Evolutionary conservation across 2,797 vertebrate species (phyloP), one percentile per base, ranked within the genome.

Genomic region (Phoeniculus purpureus): DNA sequence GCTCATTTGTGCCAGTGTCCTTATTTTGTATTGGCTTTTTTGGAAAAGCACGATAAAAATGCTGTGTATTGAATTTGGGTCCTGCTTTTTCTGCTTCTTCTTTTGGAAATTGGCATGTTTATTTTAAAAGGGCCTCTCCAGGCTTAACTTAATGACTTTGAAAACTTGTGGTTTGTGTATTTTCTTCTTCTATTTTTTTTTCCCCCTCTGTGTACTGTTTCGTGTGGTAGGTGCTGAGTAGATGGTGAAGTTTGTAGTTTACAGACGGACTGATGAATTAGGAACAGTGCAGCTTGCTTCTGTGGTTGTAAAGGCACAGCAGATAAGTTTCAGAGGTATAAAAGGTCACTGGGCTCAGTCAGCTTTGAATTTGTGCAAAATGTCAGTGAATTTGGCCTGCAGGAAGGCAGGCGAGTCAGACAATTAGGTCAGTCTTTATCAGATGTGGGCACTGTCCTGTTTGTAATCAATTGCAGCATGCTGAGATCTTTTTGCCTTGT

Each of bases 41-140:
- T 78, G 82, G 92, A 76, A 87, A 89, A 85, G 85, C 73, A 76
- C 56, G 73, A 43, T 78, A 89, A 92, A 94, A 93, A 94, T 92
- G 62, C 52, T 83, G 61, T 87, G 85, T 94, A 62, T 87, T 93
- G 76, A 93, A 85, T 67, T 74, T 32, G 6, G 72, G 61, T 52
- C 26, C 18, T 85, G 70, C 43, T 77, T 82, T 87, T 91, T 82
- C 61, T 81, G 70, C 56, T 94, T 77, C 87, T 93, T 75, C 87
- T 94, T 96, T 94, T 94, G 89, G 89, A 75, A 85, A 45, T 72
- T 48, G 59, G 26, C 59, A 66, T 85, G 66, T 83, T 78, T 92
- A 56, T 90, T 40, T 87, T 93, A 62, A 78, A 75, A 65, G n/a
- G 55, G 14, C 48, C 59, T 82, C 77, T 82, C 37, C 47, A 85